Evolutionary conservation across 2,888 invertebrate species (phyloP).

Genomic region (Flexamia atlantica): DNA sequence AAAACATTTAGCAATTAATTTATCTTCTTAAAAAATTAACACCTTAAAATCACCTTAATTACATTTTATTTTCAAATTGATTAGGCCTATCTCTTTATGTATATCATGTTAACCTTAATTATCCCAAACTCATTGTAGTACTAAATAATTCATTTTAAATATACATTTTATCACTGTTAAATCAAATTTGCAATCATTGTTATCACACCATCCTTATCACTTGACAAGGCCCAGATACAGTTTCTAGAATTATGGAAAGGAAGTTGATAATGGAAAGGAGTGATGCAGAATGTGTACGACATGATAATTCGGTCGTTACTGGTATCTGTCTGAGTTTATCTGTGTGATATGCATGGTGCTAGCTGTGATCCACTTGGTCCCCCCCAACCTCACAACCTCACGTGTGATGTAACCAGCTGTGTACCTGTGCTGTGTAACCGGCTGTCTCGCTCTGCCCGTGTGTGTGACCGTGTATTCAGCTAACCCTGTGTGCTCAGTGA

Average conservation of each 20-base stretch:
- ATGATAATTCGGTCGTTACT: neutral
- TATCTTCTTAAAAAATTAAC: too few relatives aligned
- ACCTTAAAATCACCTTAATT: too few relatives aligned
- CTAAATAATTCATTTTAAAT: too few relatives aligned
- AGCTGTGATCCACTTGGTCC: neutral
- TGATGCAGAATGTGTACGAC: neutral
- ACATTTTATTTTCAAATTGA: too few relatives aligned
- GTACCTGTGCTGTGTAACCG: neutral
- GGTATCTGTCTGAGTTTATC: neutral
- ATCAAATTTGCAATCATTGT: too few relatives aligned
- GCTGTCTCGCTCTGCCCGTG: neutral
- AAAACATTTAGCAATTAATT: too few relatives aligned
- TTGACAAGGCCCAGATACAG: too few relatives aligned
- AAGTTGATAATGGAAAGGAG: neutral
- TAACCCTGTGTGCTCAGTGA: neutral
- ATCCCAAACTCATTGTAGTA: too few relatives aligned
- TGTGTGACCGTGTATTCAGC: neutral
- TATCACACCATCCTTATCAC: neutral
- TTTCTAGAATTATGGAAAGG: neutral
- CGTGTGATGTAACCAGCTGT: neutral
- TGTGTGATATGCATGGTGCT: neutral
- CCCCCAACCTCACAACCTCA: neutral
- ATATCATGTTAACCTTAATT: too few relatives aligned
- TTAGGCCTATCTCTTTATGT: too few relatives aligned
- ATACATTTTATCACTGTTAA: too few relatives aligned